A percentile compares a stretch with the other conserved stretches of the same genome.
Evolutionary conservation across 2,113 vertebrate species (phyloP).

Genomic region (Sinocyclocheilus rhinocerous): DNA sequence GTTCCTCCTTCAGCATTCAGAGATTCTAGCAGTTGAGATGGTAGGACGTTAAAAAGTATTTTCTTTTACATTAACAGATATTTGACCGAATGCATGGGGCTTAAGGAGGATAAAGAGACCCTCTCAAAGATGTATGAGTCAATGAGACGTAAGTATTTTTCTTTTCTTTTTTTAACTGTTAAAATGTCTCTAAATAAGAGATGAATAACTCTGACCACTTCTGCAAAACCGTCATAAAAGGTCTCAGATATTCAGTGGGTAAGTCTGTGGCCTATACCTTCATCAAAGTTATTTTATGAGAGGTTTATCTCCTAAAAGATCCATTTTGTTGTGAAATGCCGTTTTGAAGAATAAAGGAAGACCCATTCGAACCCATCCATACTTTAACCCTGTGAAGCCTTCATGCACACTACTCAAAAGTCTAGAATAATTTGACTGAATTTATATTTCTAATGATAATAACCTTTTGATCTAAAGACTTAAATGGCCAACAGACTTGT

Average conservation of each 20-base stretch:
- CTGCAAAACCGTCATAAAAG: not conserved
- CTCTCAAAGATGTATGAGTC: conserved; percentile 83
- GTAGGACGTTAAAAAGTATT: not conserved
- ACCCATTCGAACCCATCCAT: not conserved
- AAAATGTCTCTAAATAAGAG: not conserved
- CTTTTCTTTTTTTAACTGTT: not conserved
- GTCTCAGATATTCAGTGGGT: not conserved
- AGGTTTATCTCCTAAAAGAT: not conserved
- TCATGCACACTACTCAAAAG: not conserved
- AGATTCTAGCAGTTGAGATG: not conserved
- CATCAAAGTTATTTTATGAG: not conserved
- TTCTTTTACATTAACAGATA: conserved; percentile 77
- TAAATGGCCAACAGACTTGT: too few relatives aligned
- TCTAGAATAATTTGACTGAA: too few relatives aligned
- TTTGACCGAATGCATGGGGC: conserved; percentile 84
- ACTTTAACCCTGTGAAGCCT: not conserved
- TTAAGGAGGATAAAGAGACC: conserved; percentile 81
- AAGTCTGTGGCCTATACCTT: not conserved
- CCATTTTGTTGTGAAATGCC: not conserved
- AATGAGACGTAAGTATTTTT: conserved; percentile 87
- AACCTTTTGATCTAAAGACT: too few relatives aligned
- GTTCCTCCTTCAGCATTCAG: conserved; percentile 19
- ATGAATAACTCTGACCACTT: not conserved
- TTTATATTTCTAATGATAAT: too few relatives aligned
- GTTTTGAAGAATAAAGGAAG: not conserved